Evolutionary conservation across 2,797 vertebrate genomes (phyloP).

Genomic region (Pangasius larnaudii): DNA sequence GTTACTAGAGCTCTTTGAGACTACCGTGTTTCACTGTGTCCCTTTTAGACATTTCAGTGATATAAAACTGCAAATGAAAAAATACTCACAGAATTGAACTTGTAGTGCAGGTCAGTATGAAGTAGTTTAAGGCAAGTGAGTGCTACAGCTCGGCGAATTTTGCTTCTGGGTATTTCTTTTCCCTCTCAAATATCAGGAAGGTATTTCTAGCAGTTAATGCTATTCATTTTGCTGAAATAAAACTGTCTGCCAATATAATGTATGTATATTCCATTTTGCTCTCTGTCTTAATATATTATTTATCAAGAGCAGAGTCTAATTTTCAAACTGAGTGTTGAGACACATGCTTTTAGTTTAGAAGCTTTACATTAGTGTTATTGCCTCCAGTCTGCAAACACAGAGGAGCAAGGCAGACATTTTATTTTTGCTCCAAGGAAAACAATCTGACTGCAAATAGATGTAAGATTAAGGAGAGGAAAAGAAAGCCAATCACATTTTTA

Average conservation of each 20-base stretch:
- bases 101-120: constrained; percentile 48
- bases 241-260: constrained; percentile 54
- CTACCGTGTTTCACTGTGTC: constrained; percentile 65
- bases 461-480: constrained; percentile 53
- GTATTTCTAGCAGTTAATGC: constrained; percentile 45
- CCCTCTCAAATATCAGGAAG: constrained; percentile 35
- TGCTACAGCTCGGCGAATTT: constrained; percentile 11
- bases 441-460: constrained; percentile 58
- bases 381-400: constrained; percentile 59
- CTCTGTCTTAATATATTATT: constrained; percentile 58
- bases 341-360: constrained; percentile 54
- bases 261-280: constrained; percentile 53
- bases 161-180: constrained; percentile 44
- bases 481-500: constrained; percentile 50
- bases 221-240: constrained; percentile 51
- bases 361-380: constrained; percentile 58
- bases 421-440: constrained; percentile 53
- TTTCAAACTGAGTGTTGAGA: constrained; percentile 50
- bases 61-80: constrained; percentile 58
- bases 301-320: constrained; percentile 55
- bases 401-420: constrained; percentile 51
- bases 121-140: constrained; percentile 55
- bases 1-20: constrained; percentile 80
- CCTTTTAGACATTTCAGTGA: constrained; percentile 66
- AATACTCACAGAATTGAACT: constrained; percentile 53